phyloP scores from a whole-genome alignment of 2,113 vertebrate species.

The Chionis minor region DNA sequence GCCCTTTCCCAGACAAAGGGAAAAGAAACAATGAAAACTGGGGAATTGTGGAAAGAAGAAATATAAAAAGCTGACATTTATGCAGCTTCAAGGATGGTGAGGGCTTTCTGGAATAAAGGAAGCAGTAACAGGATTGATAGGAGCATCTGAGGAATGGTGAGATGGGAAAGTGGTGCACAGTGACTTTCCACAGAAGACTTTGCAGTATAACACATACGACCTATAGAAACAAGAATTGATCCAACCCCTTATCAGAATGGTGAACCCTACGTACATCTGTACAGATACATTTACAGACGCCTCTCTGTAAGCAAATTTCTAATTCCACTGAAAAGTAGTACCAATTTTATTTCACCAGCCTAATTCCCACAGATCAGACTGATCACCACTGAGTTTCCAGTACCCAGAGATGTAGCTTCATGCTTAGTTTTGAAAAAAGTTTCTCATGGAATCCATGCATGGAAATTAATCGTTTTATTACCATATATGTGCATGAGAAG shows the following conservation, averaged over 20 bases:
- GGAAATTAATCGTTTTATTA: background rate
- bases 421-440: background rate
- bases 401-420: background rate
- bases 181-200: background rate
- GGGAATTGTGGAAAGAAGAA: background rate
- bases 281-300: background rate
- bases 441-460: background rate
- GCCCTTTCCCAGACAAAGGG: background rate
- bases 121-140: background rate
- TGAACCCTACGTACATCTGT: background rate
- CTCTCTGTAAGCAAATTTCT: background rate
- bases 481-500: background rate
- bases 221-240: background rate
- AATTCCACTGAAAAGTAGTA: background rate
- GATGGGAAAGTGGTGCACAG: background rate
- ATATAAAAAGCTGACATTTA: background rate
- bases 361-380: background rate
- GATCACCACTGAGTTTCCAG: background rate
- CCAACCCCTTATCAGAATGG: background rate
- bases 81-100: background rate
- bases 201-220: background rate
- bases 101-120: background rate
- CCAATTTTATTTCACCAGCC: background rate
- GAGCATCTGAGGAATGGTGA: background rate
- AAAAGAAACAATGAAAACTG: background rate